Conservation (phyloP, 2,797 vertebrate genomes). For the Yasuhikotakia modesta region DNA sequence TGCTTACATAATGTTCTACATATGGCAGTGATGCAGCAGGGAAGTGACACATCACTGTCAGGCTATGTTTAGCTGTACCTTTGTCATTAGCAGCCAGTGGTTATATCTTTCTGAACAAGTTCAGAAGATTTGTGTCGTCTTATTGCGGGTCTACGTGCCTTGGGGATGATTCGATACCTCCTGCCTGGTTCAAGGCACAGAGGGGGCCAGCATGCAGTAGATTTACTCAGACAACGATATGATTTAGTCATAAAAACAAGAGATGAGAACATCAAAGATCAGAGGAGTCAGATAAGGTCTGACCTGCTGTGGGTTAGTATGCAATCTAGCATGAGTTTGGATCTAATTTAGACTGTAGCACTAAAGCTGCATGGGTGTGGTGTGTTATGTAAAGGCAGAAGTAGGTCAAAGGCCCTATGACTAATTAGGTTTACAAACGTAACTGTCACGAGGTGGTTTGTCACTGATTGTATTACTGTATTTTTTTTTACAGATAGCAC, state of each 20-base stretch:
- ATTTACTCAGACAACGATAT: constrained; percentile 42
- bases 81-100: constrained; percentile 9
- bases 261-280: constrained; percentile 20
- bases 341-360: neutral
- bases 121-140: constrained; percentile 19
- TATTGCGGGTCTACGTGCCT: constrained; percentile 44
- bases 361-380: constrained; percentile 9
- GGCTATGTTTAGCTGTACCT: constrained; percentile 52
- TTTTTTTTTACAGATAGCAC: neutral
- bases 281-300: constrained; percentile 1
- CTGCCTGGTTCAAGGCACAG: constrained; percentile 26
- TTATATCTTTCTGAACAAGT: constrained; percentile 10
- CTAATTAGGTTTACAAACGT: constrained; percentile 29
- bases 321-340: neutral
- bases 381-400: constrained; percentile 12
- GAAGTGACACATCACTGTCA: constrained; percentile 28
- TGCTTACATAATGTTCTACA: constrained; percentile 23
- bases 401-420: neutral
- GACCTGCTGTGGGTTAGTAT: neutral
- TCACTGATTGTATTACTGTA: neutral
- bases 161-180: constrained; percentile 51
- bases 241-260: constrained; percentile 57
- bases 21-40: constrained; percentile 30
- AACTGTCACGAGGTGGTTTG: constrained; percentile 2
- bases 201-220: constrained; percentile 45